Evolutionary conservation across 2,797 vertebrate species (phyloP).

Genomic region (Onychomys leucogaster): DNA sequence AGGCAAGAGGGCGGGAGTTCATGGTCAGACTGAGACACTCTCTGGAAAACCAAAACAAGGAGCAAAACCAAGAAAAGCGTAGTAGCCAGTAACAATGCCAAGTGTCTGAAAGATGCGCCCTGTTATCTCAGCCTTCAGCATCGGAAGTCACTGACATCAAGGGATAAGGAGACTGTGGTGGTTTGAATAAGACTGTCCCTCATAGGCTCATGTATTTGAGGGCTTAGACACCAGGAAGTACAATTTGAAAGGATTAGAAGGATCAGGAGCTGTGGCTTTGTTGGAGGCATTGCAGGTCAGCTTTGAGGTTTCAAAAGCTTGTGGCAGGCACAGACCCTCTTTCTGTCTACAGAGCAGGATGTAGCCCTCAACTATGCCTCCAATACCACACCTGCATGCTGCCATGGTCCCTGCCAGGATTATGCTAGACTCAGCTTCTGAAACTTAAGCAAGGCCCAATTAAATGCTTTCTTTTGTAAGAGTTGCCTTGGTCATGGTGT

Average conservation of each 20-base stretch:
- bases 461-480: neutral
- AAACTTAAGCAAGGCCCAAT: neutral
- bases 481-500: neutral
- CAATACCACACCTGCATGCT: too few species aligned
- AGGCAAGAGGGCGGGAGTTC: neutral
- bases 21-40: neutral
- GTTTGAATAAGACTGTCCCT: neutral
- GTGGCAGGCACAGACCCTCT: neutral
- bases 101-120: neutral
- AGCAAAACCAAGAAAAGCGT: neutral
- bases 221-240: neutral
- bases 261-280: neutral
- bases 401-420: too few species aligned
- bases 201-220: neutral
- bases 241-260: neutral
- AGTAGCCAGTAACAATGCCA: neutral
- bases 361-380: neutral
- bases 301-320: neutral
- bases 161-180: neutral
- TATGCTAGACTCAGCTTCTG: neutral
- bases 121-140: neutral
- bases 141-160: neutral
- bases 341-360: neutral
- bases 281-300: neutral
- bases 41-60: neutral